Base-by-base conservation (phyloP, 2,113 vertebrate species). In the Microtus oregoni region DNA sequence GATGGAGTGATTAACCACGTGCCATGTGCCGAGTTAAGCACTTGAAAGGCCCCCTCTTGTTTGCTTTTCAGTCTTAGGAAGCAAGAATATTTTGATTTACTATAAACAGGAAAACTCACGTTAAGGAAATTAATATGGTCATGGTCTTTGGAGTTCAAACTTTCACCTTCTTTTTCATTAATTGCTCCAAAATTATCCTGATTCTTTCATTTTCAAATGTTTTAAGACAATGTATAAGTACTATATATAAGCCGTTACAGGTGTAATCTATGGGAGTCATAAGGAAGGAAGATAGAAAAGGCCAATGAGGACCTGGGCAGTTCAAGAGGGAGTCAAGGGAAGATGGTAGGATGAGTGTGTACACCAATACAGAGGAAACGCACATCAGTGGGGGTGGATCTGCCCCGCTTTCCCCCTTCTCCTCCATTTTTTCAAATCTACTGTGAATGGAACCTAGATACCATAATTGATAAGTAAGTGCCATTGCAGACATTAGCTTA, bases 161-260 rank as follows among this genome's bases (percentile, higher is more conserved):
- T 89, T 68, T 61, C 44, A 7, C 15, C 78, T 32, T 90, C 61
- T 85, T 85, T 70, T 78, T 77, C 63, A 85, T 50, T 35, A 14
- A 86, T 28, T 79, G 75, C 76, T 1, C 14, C 26, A 15, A 94
- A 72, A 72, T 55, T 38, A 13, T 88, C 76, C 90, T 86, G 72
- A 19, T 78, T 87, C 22, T 17, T 73, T 7, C 24, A 44, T 47
- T 88, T 65, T 92, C 89, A 47, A 52, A 89, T 73, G n/a, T 93
- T 91, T 96, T 35, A 88, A 94, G 52, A 79, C 89, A 81, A 70
- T 50, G 50, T 95, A 3, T 75, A 78, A 81, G 30, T 63, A 65
- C 35, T 73, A 13, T 65, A 93, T 30, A 52, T 13, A 44, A 73
- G 32, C 26, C 19, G 1, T 6, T 32, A 13, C 1, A 52, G 32